Base-by-base conservation (phyloP, 2,797 vertebrate genomes). In the Macropus fuliginosus region DNA sequence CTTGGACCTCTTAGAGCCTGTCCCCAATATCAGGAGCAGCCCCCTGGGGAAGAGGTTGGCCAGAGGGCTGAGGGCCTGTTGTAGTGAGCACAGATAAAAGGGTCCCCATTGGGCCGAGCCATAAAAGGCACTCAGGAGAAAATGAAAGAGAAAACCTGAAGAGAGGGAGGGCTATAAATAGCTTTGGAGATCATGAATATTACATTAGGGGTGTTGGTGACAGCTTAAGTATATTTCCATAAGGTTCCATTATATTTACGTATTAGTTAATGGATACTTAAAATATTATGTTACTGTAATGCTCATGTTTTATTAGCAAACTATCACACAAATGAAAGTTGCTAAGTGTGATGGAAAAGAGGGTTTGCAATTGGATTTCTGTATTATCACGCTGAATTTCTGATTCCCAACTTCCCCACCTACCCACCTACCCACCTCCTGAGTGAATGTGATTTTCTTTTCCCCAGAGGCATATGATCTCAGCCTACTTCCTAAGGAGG, bases 221-320 rank as follows among this genome's bases (percentile, higher is more conserved):
- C 98, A 98, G 96, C 98, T 98, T 98, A 98, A 98, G 98, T 98
- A 97, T 98, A 98, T 98, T 98, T 98, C 98, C 98, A 97, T 98
- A 98, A 97, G 98, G 96, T 98, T 98, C 98, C 98, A 98, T 98
- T 98, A 98, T 98, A 98, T 98, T 98, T 98, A 97, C 98, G 96
- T 98, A 98, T 98, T 98, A 98, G 98, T 98, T 98, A 98, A 97
- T 95, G 95, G 98, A 98, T 97, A 98, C 93, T 93, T 97, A 97
- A 98, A 97, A 97, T 98, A 97, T 95, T 98, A 93, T 74, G 95
- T 98, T 98, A 98, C 98, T 92, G 96, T 97, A 98, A 97, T 97
- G 96, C 95, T 98, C 98, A 98, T 98, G 98, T 98, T 98, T 98
- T 98, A 98, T 98, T 98, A 98, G 98, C 97, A 97, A 97, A 97